A percentile compares a stretch with the other conserved stretches of the same genome.
Conservation (phyloP, 2,113 vertebrate genomes). For the Neogale vison region DNA sequence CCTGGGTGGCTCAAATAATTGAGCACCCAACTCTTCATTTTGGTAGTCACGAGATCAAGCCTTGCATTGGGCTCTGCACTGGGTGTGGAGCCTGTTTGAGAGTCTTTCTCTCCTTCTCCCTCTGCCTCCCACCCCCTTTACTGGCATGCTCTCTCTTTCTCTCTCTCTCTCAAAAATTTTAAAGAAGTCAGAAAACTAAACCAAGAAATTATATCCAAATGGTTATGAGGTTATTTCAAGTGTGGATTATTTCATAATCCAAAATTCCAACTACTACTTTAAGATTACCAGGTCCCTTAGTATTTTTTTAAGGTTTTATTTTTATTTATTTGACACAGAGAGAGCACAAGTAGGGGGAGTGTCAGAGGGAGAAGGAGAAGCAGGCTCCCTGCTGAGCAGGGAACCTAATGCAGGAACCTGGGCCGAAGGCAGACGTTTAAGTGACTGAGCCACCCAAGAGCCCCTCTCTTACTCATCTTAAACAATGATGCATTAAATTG, state of each 20-base stretch:
- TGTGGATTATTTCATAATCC: slow-evolving; percentile 42
- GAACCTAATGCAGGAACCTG: no score
- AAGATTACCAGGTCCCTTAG: slow-evolving; percentile 16
- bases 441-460: no score
- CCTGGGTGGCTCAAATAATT: neutral
- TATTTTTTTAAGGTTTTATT: neutral
- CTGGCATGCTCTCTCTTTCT: neutral
- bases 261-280: slow-evolving; percentile 42
- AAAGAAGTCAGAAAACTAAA: neutral
- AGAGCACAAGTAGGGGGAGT: no score
- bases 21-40: neutral
- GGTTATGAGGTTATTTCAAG: slow-evolving; percentile 25
- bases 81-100: neutral
- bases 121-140: neutral
- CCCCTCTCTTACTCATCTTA: neutral
- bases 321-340: no score
- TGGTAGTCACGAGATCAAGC: neutral
- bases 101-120: neutral
- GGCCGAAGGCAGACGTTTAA: no score
- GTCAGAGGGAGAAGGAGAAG: no score
- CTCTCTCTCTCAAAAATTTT: neutral
- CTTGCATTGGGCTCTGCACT: neutral
- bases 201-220: slow-evolving; percentile 33
- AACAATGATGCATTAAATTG: neutral
- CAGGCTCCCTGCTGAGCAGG: no score